phyloP scores from a whole-genome alignment of 2,113 vertebrate species.

The Furnarius figulus region DNA sequence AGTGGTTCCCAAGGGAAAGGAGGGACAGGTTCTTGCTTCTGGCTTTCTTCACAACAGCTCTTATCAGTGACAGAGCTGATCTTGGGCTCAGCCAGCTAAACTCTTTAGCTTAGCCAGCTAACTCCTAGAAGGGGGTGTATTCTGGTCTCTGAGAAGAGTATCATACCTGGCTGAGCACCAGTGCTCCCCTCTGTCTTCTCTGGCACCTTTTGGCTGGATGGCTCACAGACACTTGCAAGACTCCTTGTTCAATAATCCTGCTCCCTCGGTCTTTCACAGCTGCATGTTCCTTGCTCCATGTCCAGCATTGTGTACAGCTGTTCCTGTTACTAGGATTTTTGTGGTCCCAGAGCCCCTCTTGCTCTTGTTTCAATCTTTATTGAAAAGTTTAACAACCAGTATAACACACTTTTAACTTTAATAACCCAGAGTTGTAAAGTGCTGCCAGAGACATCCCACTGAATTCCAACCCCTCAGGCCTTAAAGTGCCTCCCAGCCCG shows the following conservation, averaged over 20 bases:
- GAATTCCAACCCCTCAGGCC: neutral
- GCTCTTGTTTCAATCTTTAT: neutral
- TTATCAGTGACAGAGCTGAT: neutral
- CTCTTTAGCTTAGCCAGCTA: neutral
- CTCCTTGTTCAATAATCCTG: neutral
- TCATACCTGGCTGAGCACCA: neutral
- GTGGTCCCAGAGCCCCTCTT: neutral
- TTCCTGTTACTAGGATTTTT: neutral
- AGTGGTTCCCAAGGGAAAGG: neutral
- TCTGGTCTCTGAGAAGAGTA: neutral
- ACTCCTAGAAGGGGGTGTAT: neutral
- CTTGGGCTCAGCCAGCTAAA: neutral
- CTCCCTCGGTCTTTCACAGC: neutral
- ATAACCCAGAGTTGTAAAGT: neutral
- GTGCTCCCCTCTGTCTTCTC: neutral
- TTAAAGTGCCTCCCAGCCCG: neutral
- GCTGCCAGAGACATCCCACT: neutral
- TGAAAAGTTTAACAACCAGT: slow-evolving; percentile 19
- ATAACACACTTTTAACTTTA: neutral
- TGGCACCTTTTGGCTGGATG: neutral
- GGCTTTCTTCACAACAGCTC: neutral
- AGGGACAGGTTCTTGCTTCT: neutral
- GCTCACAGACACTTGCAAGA: neutral
- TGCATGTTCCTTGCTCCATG: neutral
- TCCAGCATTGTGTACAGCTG: neutral